Percentiles rank a stretch among this genome's conserved stretches.
Conservation (phyloP, 2,113 vertebrate species). For the Melanotaenia duboulayi region DNA sequence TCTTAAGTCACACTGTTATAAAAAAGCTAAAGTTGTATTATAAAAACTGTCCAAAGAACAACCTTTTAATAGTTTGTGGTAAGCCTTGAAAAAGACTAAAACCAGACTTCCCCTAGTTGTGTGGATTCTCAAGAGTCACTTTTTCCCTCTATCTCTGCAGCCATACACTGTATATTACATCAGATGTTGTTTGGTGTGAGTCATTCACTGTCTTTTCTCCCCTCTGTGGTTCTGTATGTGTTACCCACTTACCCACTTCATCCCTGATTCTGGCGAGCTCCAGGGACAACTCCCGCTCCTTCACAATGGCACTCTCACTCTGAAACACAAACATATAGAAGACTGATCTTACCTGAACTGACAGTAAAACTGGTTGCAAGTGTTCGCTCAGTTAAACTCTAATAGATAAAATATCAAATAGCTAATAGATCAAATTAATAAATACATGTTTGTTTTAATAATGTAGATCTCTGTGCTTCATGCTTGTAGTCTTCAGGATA, state of each 20-base stretch:
- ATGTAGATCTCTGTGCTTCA: too few relatives aligned
- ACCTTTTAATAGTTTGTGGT: not conserved
- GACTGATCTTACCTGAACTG: not conserved
- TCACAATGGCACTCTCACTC: conserved; percentile 90
- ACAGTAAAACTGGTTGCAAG: not conserved
- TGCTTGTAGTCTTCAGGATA: too few relatives aligned
- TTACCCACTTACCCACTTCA: conserved; percentile 94
- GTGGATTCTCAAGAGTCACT: conserved; percentile 1
- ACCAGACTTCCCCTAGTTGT: not conserved
- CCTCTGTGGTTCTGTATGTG: conserved; percentile 17
- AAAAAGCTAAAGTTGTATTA: not conserved
- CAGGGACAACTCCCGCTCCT: conserved; percentile 90
- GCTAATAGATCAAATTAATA: too few relatives aligned
- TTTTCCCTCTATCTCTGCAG: not conserved
- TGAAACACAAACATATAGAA: conserved; percentile 75
- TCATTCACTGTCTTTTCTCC: conserved; percentile 17
- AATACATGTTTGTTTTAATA: too few relatives aligned
- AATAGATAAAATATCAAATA: not conserved
- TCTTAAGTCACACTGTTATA: not conserved
- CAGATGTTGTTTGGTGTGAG: not conserved
- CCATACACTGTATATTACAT: too few relatives aligned
- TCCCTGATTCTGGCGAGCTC: conserved; percentile 94
- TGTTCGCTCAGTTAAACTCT: not conserved
- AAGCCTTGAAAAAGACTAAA: not conserved
- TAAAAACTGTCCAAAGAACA: not conserved